A percentile compares a stretch with the other conserved stretches of the same genome.
phyloP scores from a whole-genome alignment of 2,113 vertebrate species.

The Pitta sordida region DNA sequence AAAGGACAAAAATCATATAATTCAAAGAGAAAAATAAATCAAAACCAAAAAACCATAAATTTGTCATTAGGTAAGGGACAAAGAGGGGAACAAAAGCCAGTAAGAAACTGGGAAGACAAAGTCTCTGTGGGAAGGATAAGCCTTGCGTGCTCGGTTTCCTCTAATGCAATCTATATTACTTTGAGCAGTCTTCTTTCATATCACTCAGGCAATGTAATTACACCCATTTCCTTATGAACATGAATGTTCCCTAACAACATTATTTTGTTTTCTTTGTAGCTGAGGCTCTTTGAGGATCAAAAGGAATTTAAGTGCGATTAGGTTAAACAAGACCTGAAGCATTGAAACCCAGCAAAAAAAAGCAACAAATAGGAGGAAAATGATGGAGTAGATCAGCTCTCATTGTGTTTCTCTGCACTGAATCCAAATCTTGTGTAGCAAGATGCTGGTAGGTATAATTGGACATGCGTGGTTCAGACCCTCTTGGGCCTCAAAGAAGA shows the following conservation, averaged over 20 bases:
- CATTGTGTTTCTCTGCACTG: neutral
- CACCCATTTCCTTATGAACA: neutral
- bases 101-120: fast-evolving
- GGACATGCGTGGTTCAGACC: neutral
- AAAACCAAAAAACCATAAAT: neutral
- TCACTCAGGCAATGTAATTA: neutral
- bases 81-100: neutral
- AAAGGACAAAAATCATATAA: neutral
- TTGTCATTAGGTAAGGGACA: neutral
- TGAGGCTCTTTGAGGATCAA: neutral
- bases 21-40: neutral
- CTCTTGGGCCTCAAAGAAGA: neutral
- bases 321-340: neutral
- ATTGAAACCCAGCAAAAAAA: neutral
- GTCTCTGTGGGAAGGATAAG: neutral
- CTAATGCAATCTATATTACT: neutral
- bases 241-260: neutral
- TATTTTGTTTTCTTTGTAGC: neutral
- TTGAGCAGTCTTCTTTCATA: neutral
- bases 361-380: neutral
- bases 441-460: neutral
- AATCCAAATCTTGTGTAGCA: neutral
- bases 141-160: neutral
- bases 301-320: neutral
- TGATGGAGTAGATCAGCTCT: neutral